Conservation (phyloP, 2,797 vertebrate species). For the Centropyge bicolor region DNA sequence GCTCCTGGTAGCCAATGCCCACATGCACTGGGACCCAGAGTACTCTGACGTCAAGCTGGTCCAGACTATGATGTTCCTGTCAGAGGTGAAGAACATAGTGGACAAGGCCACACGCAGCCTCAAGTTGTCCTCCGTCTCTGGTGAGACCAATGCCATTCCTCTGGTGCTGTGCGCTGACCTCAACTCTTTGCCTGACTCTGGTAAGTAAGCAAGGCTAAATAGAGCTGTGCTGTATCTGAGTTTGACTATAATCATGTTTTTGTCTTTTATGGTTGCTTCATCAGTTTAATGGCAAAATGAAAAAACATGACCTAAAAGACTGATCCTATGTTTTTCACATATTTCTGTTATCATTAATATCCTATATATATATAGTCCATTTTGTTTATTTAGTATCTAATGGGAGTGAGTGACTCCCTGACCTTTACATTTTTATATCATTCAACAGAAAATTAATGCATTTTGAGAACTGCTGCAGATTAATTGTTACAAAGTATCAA, state of each 20-base stretch:
- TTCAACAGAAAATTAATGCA: too few species aligned
- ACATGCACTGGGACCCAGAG: conserved; percentile 99
- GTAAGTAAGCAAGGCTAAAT: conserved; percentile 79
- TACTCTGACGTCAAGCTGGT: conserved; percentile 98
- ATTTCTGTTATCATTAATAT: not conserved
- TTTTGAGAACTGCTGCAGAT: too few species aligned
- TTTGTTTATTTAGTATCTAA: not conserved
- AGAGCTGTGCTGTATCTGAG: not conserved
- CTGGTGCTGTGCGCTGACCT: conserved; percentile 98
- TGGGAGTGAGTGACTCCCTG: not conserved
- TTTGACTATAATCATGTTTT: not conserved
- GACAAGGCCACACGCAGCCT: conserved; percentile 96
- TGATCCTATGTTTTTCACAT: not conserved
- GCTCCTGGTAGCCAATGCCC: conserved; percentile 95
- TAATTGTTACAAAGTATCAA: too few species aligned
- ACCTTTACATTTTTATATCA: not conserved
- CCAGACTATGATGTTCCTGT: conserved; percentile 99
- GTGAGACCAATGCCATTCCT: conserved; percentile 94
- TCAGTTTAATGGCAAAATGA: not conserved
- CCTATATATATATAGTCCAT: not conserved
- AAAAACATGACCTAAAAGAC: not conserved
- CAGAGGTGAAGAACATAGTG: conserved; percentile 97
- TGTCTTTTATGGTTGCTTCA: not conserved
- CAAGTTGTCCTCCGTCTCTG: conserved; percentile 90
- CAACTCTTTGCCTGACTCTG: conserved; percentile 97